Conservation (phyloP, 2,113 vertebrate genomes). For the Cynoglossus semilaevis region DNA sequence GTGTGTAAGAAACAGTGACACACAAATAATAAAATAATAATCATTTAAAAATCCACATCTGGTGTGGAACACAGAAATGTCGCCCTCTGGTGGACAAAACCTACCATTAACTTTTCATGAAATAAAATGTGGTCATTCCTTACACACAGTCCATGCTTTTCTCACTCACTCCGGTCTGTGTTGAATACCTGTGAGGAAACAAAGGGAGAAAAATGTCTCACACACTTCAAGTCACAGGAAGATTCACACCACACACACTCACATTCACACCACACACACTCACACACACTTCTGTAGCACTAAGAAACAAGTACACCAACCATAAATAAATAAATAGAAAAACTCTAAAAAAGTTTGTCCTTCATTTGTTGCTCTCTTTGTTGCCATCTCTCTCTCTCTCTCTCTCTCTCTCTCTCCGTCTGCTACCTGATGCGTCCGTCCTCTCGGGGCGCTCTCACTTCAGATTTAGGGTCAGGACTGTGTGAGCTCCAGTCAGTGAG, state of each 20-base stretch:
- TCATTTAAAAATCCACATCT: no score
- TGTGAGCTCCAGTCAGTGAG: conserved; percentile 89
- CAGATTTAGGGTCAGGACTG: conserved; percentile 93
- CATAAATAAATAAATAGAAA: conserved; percentile 5
- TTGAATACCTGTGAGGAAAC: no score
- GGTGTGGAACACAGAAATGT: no score
- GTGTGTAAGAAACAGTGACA: no score
- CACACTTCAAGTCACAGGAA: no score
- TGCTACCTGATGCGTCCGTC: conserved; percentile 95
- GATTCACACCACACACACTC: background rate
- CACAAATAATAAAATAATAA: no score
- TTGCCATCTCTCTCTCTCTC: background rate
- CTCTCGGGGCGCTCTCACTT: conserved; percentile 79
- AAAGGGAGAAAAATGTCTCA: no score
- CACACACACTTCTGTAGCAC: background rate
- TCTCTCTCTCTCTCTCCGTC: conserved; percentile 26
- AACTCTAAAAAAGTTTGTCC: background rate
- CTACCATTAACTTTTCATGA: no score
- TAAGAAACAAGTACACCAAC: background rate
- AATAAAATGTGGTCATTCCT: no score
- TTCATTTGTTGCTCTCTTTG: background rate
- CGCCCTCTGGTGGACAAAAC: no score
- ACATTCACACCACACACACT: background rate
- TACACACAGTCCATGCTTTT: no score
- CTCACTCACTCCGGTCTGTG: no score